phyloP scores from a whole-genome alignment of 2,797 vertebrate species.

The Gadopsis bispinosus region DNA sequence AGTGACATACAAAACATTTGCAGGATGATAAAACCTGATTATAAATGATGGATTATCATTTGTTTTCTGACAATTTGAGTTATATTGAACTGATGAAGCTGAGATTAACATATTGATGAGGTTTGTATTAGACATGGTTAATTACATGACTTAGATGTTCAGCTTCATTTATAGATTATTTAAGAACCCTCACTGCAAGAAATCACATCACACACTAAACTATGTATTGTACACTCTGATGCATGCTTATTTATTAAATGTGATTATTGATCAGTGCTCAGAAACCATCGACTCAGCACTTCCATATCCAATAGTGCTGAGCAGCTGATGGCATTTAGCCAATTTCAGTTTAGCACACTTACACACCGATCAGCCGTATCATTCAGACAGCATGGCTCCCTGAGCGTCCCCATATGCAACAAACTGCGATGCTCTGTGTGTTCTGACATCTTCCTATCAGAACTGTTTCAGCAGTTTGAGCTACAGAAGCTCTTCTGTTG shows the following conservation, averaged over 20 bases:
- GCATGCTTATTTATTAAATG: constrained; percentile 23
- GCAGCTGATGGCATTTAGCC: constrained; percentile 7
- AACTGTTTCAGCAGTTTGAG: too few species aligned
- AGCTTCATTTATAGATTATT: constrained; percentile 20
- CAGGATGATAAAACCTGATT: constrained; percentile 40
- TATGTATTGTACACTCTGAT: constrained; percentile 3
- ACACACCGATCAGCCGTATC: too few species aligned
- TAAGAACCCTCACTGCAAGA: constrained; percentile 11
- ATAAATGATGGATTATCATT: constrained; percentile 33
- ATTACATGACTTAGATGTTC: background rate
- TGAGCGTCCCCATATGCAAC: too few species aligned
- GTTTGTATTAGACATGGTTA: constrained; percentile 18
- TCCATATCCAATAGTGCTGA: constrained; percentile 27
- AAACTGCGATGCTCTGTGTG: too few species aligned
- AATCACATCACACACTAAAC: background rate
- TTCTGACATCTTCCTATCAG: too few species aligned
- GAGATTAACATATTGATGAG: constrained; percentile 33
- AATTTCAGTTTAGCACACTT: constrained; percentile 1
- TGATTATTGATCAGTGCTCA: constrained; percentile 5
- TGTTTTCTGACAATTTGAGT: background rate
- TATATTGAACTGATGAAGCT: background rate
- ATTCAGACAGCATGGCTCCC: too few species aligned
- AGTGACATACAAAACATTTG: constrained; percentile 51
- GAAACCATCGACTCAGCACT: constrained; percentile 37
- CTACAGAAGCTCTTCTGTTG: too few species aligned